Evolutionary conservation across 2,113 vertebrate species (phyloP), one percentile per base, ranked within the genome.

Genomic region (Ciconia stormi): DNA sequence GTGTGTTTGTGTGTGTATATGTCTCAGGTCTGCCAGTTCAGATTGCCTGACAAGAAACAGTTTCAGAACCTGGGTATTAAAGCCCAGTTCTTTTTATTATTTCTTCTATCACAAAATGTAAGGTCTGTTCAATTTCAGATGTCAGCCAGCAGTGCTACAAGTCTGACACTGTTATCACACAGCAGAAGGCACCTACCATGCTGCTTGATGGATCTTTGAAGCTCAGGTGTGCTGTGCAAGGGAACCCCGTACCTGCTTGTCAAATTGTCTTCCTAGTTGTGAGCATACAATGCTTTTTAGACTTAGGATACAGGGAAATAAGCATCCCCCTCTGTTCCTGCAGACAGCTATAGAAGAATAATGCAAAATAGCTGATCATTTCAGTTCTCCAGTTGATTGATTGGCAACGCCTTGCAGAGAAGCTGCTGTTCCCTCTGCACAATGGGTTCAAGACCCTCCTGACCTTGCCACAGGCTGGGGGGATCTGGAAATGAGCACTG

Each of bases 401-500:
- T 27, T 62, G 32, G 7, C 19, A 50, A 22, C 0, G 2, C 3
- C 11, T 73, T 53, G 30, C 2, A 0, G 4, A 16, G 16, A 78
- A 71, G 40, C 13, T 56, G 10, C 25, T 85, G 2, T 76, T 62
- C 8, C 21, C n/a, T 89, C 67, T 89, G 30, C 10, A 9, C 11
- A 44, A 4, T 2, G 7, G 16, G 13, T 40, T 70, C 23, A 38
- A 59, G 38, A 82, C 11, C 10, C 29, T 53, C 11, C 13, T 23
- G 49, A 13, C 22, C 34, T 62, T 69, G 10, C n/a, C 52, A 12
- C 23, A 52, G 81, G 19, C 21, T 58, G 25, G 3, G 3, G 12
- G 11, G 5, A 27, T 63, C n/a, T 56, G 25, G 23, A 74, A 65
- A 74, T 13, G 23, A 61, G 13, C 6, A 1, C 29, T 79, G n/a